A percentile compares a stretch with the other conserved stretches of the same genome.
Conservation (phyloP, 2,113 vertebrate genomes). For the Chaetura pelagica region DNA sequence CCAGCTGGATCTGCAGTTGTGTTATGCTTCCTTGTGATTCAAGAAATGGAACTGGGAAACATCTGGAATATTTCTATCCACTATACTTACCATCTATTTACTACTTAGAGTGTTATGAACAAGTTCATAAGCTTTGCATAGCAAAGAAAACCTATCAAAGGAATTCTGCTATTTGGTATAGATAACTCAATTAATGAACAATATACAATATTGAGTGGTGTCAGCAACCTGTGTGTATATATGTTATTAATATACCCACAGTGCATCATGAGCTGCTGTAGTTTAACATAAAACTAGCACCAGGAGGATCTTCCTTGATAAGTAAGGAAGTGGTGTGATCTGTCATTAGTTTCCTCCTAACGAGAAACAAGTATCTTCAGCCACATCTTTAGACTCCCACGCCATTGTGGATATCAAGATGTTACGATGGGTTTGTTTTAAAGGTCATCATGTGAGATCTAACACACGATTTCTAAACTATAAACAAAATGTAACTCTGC, state of each 20-base stretch:
- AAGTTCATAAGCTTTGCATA: neutral
- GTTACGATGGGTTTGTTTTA: slow-evolving; percentile 65
- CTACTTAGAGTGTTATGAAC: neutral
- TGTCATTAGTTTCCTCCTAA: slow-evolving; percentile 81
- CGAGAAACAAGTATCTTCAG: slow-evolving; percentile 76
- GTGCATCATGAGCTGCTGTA: neutral
- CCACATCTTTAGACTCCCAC: slow-evolving; percentile 78
- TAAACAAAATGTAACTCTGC: slow-evolving; percentile 69
- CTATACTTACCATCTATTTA: neutral
- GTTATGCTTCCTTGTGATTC: neutral
- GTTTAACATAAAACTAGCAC: neutral
- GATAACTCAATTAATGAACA: neutral
- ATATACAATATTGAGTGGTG: neutral
- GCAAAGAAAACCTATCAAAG: neutral
- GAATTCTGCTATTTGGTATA: neutral
- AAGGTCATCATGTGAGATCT: slow-evolving; percentile 77
- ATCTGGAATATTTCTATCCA: neutral
- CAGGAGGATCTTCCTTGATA: slow-evolving; percentile 45
- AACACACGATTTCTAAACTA: slow-evolving; percentile 64
- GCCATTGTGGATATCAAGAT: slow-evolving; percentile 68
- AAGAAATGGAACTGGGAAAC: neutral
- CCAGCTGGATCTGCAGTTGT: neutral
- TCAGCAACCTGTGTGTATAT: neutral
- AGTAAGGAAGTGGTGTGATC: slow-evolving; percentile 78
- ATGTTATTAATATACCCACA: neutral